phyloP scores from a whole-genome alignment of 1,140 invertebrate species.

The Episyrphus balteatus region DNA sequence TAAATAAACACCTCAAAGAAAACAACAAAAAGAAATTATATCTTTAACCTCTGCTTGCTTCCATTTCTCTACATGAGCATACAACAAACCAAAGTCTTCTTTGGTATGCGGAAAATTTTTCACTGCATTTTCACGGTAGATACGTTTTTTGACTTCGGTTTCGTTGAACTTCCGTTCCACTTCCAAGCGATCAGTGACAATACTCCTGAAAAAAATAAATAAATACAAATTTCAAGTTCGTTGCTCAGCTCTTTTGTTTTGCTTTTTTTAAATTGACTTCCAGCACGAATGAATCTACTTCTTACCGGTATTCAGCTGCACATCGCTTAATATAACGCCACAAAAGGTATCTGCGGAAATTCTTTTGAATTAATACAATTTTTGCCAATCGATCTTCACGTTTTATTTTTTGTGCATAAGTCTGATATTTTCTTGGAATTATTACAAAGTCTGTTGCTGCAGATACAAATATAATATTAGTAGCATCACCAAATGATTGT shows the following conservation, averaged over 20 bases:
- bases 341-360: constrained; percentile 26
- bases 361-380: constrained; percentile 30
- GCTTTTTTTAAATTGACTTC: not conserved
- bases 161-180: constrained; percentile 18
- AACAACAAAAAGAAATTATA: not conserved
- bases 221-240: not conserved
- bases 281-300: not conserved
- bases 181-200: constrained; percentile 19
- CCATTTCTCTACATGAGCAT: constrained; percentile 44
- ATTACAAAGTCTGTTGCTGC: constrained; percentile 21
- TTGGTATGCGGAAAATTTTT: constrained; percentile 43
- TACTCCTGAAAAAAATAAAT: constrained; percentile 7
- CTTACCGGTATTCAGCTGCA: constrained; percentile 35
- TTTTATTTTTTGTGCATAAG: constrained; percentile 23
- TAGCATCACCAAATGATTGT: constrained; percentile 27
- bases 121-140: constrained; percentile 35
- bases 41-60: constrained; percentile 36
- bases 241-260: not conserved
- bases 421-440: constrained; percentile 25
- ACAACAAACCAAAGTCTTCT: constrained; percentile 47
- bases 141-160: constrained; percentile 18
- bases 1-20: not conserved
- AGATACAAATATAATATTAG: constrained; percentile 22
- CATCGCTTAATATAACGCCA: constrained; percentile 30
- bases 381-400: constrained; percentile 22